Percentiles rank a stretch among this genome's conserved stretches.
Evolutionary conservation across 64 coral and sea anemone genomes (phyloP).

Genomic region (Trachythela sp.): DNA sequence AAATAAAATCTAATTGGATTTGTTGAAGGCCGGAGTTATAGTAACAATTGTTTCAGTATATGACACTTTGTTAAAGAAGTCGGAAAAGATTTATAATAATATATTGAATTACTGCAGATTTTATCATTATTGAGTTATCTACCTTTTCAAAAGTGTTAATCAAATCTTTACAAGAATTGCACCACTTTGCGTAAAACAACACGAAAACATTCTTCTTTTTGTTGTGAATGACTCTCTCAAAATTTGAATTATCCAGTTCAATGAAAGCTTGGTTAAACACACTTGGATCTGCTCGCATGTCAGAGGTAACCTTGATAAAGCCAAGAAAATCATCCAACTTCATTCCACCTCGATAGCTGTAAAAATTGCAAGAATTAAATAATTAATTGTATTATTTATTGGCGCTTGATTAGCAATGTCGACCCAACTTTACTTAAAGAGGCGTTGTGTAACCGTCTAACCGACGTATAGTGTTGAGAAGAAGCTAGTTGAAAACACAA

Average conservation of each 20-base stretch:
- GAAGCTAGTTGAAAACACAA: too few relatives aligned
- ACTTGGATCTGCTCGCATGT: slow-evolving; percentile 45
- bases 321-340: slow-evolving; percentile 60
- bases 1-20: too few relatives aligned
- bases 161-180: slow-evolving; percentile 66
- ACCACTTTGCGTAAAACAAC: slow-evolving; percentile 74
- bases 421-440: too few relatives aligned
- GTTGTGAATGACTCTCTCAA: slow-evolving; percentile 85
- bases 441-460: too few relatives aligned
- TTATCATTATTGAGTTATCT: not conserved
- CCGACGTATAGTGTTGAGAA: too few relatives aligned
- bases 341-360: slow-evolving; percentile 65
- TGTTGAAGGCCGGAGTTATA: too few relatives aligned
- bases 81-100: too few relatives aligned
- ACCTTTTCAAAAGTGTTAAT: slow-evolving; percentile 47
- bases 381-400: too few relatives aligned
- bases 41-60: too few relatives aligned
- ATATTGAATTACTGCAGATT: too few relatives aligned
- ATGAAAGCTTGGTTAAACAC: slow-evolving; percentile 75
- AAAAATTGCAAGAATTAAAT: not conserved
- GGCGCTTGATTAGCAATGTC: too few relatives aligned
- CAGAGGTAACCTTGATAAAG: slow-evolving; percentile 64
- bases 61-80: too few relatives aligned
- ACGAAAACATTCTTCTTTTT: slow-evolving; percentile 65
- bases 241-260: slow-evolving; percentile 69